Evolutionary conservation across 2,797 vertebrate species (phyloP).

Genomic region (Lagodon rhomboides): DNA sequence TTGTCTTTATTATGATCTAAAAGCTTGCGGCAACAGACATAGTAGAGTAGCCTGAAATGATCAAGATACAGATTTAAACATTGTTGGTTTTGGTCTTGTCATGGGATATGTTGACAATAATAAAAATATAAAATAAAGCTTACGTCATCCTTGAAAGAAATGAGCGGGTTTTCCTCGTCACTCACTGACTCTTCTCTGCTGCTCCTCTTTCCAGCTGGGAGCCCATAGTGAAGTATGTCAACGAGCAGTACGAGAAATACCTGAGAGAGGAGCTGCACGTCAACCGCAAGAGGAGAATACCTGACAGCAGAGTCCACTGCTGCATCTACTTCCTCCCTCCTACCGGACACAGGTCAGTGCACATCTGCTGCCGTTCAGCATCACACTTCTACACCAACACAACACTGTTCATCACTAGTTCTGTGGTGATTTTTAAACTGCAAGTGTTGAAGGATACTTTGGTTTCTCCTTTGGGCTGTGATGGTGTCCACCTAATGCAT

Average conservation of each 20-base stretch:
- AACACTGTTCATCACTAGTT: background rate
- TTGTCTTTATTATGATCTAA: background rate
- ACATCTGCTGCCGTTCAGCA: background rate
- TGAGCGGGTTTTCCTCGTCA: background rate
- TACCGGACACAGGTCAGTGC: conserved; percentile 93
- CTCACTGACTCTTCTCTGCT: background rate
- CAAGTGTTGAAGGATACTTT: background rate
- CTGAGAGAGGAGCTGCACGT: conserved; percentile 94
- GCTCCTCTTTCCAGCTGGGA: conserved; percentile 89
- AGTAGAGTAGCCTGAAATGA: background rate
- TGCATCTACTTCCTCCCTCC: conserved; percentile 95
- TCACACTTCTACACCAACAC: background rate
- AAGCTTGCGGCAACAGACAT: background rate
- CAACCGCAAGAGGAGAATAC: conserved; percentile 92
- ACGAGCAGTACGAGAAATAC: conserved; percentile 94
- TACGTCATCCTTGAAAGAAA: background rate
- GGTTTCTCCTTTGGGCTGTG: background rate
- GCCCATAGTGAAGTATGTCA: conserved; percentile 93
- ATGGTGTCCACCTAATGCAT: background rate
- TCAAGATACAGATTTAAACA: too few relatives aligned
- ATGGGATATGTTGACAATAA: background rate
- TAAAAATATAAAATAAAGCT: background rate
- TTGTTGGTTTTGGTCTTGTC: background rate
- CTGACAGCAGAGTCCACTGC: conserved; percentile 94
- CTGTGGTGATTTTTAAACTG: background rate